Evolutionary conservation across 1,140 invertebrate genomes (phyloP).

Genomic region (Neoseiulus cucumeris): DNA sequence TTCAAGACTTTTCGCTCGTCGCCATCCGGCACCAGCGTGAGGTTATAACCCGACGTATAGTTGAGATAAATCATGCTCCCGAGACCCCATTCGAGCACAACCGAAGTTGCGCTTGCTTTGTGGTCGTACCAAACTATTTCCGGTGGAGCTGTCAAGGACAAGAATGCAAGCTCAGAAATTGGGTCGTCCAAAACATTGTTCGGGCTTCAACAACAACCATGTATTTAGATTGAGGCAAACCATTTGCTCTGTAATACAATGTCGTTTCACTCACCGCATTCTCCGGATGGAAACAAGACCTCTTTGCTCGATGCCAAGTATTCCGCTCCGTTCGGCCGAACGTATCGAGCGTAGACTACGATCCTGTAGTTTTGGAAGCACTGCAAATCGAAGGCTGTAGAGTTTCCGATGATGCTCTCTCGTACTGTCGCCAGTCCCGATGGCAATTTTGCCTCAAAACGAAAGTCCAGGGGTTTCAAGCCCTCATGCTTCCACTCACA

Average conservation of each 20-base stretch:
- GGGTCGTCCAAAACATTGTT: neutral
- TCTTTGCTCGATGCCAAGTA: neutral
- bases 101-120: neutral
- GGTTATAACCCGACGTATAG: neutral
- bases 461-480: neutral
- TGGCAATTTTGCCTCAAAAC: neutral
- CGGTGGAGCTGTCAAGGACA: neutral
- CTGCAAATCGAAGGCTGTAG: neutral
- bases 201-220: neutral
- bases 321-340: neutral
- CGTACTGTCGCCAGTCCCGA: neutral
- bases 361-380: neutral
- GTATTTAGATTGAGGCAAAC: neutral
- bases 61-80: neutral
- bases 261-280: neutral
- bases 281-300: neutral
- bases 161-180: neutral
- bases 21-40: neutral
- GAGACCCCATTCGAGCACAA: neutral
- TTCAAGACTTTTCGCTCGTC: neutral
- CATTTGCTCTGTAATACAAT: neutral
- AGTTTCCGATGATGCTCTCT: neutral
- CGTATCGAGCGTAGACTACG: neutral
- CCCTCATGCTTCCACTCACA: neutral
- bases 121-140: neutral